Evolutionary conservation across 2,797 vertebrate species (phyloP), one percentile per base, ranked within the genome.

Genomic region (Taeniopygia guttata): DNA sequence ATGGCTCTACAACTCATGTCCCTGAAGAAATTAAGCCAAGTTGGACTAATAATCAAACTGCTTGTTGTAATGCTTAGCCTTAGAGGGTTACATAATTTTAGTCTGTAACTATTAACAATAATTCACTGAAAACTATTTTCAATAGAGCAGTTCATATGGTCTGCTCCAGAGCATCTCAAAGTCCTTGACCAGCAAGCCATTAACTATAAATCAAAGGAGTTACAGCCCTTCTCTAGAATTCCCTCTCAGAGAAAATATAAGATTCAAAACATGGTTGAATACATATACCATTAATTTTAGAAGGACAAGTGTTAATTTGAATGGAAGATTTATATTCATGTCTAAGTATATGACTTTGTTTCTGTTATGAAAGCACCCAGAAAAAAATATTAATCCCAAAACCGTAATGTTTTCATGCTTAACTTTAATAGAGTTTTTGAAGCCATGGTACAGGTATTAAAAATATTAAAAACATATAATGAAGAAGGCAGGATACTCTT

Each of bases 11-110:
- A 15, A 64, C 5, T n/a, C 8, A 29, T 58, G 62, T 68, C 46
- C 58, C 58, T 54, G 34, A 88, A 94, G 86, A 90, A 90, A 88
- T 88, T 42, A 90, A 80, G 21, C 16, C 23, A 68, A 56, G 46
- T 1, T 86, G 69, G 45, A 64, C 15, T 38, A 49, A 29, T 11
- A 52, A 13, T 75, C 67, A 87, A 93, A 26, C 9, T 84, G 13
- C 23, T 64, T 79, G 26, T 19, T 83, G 14, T 45, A 48, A 46
- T 91, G 26, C 38, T 54, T 29, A 78, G 17, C 27, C 27, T 72
- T 84, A 40, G 43, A 95, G n/a, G 10, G 7, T 81, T 91, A 43
- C 17, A 46, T 60, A 49, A 78, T 94, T 91, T 94, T 64, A 72
- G 38, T 75, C 49, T 12, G 4, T 48, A 77, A 67, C 13, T 46